A percentile compares a stretch with the other conserved stretches of the same genome.
phyloP scores from a whole-genome alignment of 2,888 invertebrate genomes.

The Palloptera scutellata region DNA sequence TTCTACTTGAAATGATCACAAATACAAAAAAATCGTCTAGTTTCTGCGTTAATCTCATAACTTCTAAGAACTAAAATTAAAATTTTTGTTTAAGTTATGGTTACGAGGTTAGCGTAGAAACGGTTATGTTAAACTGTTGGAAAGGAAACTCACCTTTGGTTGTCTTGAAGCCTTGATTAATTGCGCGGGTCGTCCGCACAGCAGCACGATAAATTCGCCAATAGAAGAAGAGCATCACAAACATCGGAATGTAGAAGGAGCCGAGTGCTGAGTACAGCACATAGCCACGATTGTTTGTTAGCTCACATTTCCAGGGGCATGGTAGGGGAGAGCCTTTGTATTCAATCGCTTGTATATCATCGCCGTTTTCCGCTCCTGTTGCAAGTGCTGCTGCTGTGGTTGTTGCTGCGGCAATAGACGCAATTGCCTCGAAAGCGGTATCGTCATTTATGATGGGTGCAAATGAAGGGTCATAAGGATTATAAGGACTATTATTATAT shows the following conservation, averaged over 20 bases:
- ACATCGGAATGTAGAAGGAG: slow-evolving; percentile 98
- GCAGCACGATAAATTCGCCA: slow-evolving; percentile 97
- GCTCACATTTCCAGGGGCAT: slow-evolving; percentile 87
- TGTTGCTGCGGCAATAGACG: slow-evolving; percentile 17
- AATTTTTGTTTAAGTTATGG: too few relatives aligned
- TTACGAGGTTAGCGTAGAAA: too few relatives aligned
- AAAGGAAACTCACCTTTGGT: slow-evolving; percentile 73
- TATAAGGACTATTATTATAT: slow-evolving; percentile 48
- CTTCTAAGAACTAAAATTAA: too few relatives aligned
- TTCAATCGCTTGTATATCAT: slow-evolving; percentile 35
- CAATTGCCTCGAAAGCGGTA: slow-evolving; percentile 11
- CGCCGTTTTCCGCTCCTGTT: slow-evolving; percentile 34
- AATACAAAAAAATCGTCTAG: too few relatives aligned
- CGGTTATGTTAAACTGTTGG: too few relatives aligned
- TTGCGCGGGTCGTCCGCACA: slow-evolving; percentile 88
- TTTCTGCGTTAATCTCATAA: too few relatives aligned
- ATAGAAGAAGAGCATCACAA: slow-evolving; percentile 98
- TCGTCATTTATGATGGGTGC: slow-evolving; percentile 48
- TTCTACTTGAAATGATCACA: too few relatives aligned
- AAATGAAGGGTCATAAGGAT: slow-evolving; percentile 55
- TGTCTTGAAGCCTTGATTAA: slow-evolving; percentile 89
- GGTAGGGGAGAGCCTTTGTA: slow-evolving; percentile 65
- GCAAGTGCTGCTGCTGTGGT: slow-evolving; percentile 27
- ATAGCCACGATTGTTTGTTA: slow-evolving; percentile 94
- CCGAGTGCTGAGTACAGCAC: slow-evolving; percentile 96